A percentile compares a stretch with the other conserved stretches of the same genome.
phyloP scores from a whole-genome alignment of 2,888 invertebrate species.

The Alsophila aescularia region DNA sequence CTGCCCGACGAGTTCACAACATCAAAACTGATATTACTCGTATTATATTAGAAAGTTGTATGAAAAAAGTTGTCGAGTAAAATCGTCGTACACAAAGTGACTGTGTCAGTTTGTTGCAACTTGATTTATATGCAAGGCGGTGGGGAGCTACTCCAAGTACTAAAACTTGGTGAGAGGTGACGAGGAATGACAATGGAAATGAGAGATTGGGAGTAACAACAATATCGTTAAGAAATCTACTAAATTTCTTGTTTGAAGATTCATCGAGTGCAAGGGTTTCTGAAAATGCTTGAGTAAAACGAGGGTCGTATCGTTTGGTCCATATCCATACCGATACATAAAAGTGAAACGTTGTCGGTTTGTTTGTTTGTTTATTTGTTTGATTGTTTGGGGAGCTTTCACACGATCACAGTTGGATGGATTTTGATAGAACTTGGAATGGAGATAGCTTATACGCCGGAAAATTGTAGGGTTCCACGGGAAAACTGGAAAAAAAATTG shows the following conservation, averaged over 20 bases:
- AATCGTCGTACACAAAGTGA: slow-evolving; percentile 6
- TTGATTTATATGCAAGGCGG: slow-evolving; percentile 20
- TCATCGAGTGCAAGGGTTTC: too few relatives aligned
- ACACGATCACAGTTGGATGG: too few relatives aligned
- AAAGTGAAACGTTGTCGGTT: too few relatives aligned
- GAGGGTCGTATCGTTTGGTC: too few relatives aligned
- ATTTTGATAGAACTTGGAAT: too few relatives aligned
- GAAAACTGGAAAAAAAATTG: too few relatives aligned
- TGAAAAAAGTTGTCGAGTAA: slow-evolving; percentile 28
- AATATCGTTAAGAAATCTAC: background rate
- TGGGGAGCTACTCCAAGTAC: background rate
- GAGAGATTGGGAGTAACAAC: background rate
- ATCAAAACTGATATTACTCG: slow-evolving; percentile 19
- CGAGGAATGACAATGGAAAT: slow-evolving; percentile 1
- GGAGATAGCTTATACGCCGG: too few relatives aligned
- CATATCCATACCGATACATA: too few relatives aligned
- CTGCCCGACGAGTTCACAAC: background rate
- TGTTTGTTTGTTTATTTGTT: too few relatives aligned
- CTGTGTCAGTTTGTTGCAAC: slow-evolving; percentile 14
- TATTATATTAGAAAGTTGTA: slow-evolving; percentile 26
- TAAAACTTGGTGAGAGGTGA: slow-evolving; percentile 3
- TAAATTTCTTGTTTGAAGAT: background rate
- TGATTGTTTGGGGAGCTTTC: too few relatives aligned
- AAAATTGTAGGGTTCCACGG: too few relatives aligned
- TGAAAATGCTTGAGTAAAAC: too few relatives aligned